Percentiles rank a stretch among this genome's conserved stretches.
These are phyloP conservation scores for Melanargia galathea DNA, from an alignment of 2,888 invertebrate genomes.

Conservation along the genomic window DNA sequence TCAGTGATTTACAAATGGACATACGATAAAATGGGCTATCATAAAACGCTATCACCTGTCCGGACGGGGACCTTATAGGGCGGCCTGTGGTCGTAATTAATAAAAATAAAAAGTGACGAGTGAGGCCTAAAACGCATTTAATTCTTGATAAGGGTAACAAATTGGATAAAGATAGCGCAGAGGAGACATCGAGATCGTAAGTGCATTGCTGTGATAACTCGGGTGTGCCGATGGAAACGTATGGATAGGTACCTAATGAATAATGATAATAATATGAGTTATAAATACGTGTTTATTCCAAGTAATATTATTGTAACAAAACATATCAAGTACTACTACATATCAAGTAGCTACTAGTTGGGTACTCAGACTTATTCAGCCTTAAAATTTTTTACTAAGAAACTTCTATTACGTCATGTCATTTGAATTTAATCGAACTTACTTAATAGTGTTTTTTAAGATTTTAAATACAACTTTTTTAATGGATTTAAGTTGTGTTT, in stretches of 20 bases:
- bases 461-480: too few species aligned
- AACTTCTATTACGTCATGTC: too few species aligned
- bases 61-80: slow-evolving; percentile 48
- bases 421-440: too few species aligned
- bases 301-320: too few species aligned
- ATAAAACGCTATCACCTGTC: slow-evolving; percentile 76
- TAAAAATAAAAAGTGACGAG: slow-evolving; percentile 70
- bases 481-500: too few species aligned
- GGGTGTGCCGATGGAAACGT: slow-evolving; percentile 47
- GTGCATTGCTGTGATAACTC: slow-evolving; percentile 79
- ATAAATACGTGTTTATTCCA: too few species aligned
- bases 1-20: slow-evolving; percentile 54
- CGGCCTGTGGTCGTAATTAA: slow-evolving; percentile 71
- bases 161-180: slow-evolving; percentile 80
- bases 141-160: slow-evolving; percentile 82
- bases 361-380: too few species aligned
- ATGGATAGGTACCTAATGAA: slow-evolving; percentile 20
- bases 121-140: slow-evolving; percentile 80
- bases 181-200: slow-evolving; percentile 79
- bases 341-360: too few species aligned
- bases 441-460: too few species aligned
- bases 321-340: too few species aligned
- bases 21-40: slow-evolving; percentile 64
- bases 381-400: too few species aligned
- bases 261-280: too few species aligned